Evolutionary conservation across 2,888 invertebrate species (phyloP), one percentile per base, ranked within the genome.

Genomic region (Zygaena filipendulae): DNA sequence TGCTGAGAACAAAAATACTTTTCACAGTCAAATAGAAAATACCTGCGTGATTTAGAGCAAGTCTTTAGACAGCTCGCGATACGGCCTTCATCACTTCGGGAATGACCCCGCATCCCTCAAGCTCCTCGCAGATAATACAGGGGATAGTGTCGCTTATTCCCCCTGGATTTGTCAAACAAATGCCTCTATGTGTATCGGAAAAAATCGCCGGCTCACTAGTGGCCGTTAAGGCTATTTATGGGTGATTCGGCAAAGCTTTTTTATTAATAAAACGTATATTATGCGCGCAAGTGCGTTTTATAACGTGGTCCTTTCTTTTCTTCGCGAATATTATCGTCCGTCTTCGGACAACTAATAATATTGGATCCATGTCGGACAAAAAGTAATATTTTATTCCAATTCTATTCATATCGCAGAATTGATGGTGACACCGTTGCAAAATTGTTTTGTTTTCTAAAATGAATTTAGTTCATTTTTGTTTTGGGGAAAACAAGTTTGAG

Each of bases 221-320:
- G 63, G 69, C 64, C 71, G 62, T 79, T 77, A 75, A 44, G 64
- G 70, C 69, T 77, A 77, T 79, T 79, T 79, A 79, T 79, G 64
- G 77, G 60, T 58, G 70, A 77, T 77, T 77, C 57, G 47, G 59
- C 53, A 60, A 64, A 61, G 62, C 72, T 74, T 77, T 64, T 79
- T 79, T 79, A 79, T 79, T 79, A 79, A 79, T 77, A 79, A 77
- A 79, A 77, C 74, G 74, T 72, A 75, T 75, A 77, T 77, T 77
- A 74, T 72, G 77, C 74, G 74, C 77, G 53, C 77, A 77, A 75
- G 77, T 79, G 79, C 63, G 75, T 77, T 79, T 77, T 79, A 77
- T 75, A 60, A 56, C 62, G 54, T 38, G 51, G 53, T 56, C 68
- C 66, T 60, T 59, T 59, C 60, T n/a, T 40, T 53, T 60, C 58